Evolutionary conservation across 2,797 vertebrate genomes (phyloP), one percentile per base, ranked within the genome.

Genomic region (Pyrocephalus nanus): DNA sequence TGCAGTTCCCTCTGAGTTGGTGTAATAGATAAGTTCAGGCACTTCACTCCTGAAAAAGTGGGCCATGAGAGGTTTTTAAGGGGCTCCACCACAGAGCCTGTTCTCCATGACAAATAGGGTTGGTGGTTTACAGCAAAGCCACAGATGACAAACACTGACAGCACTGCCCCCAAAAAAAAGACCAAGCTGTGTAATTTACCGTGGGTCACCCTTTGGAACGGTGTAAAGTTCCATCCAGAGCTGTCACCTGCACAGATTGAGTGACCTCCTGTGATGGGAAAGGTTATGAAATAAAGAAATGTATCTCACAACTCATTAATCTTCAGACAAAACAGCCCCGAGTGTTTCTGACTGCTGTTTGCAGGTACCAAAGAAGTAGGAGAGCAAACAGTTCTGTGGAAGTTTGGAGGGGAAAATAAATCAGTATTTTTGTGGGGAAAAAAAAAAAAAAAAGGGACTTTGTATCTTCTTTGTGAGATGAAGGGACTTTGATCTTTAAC

Each of bases 401-500:
- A 91, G 75, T 95, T 93, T 79, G 5, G 40, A 34, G 22, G 43
- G 45, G 61, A 85, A 86, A 88, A 81, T 90, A 90, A 92, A 90
- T 78, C 71, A 87, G 36, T 16, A 29, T 79, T 86, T 91, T 61
- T 43, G 61, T 29, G 14, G 14, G 14, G 14, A 40, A 40, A 14
- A 40, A 40, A 40, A 40, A 40, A 14, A 40, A 40, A 17, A 29
- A 27, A 51, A 89, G 65, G 64, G 19, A 34, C 74, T 88, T 48
- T 74, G 42, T 54, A 36, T 73, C 76, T 92, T 79, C 87, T 90
- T 80, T 94, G 75, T 82, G 55, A 23, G 51, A 51, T 62, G 70
- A 66, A 83, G 61, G 18, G 54, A 61, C 88, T 90, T 95, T 92
- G 79, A 96, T 96, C 71, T 95, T 91, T 96, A 94, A 92, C 88